A percentile compares a stretch with the other conserved stretches of the same genome.
Conservation (phyloP, 2,113 vertebrate genomes). For the Apus apus region DNA sequence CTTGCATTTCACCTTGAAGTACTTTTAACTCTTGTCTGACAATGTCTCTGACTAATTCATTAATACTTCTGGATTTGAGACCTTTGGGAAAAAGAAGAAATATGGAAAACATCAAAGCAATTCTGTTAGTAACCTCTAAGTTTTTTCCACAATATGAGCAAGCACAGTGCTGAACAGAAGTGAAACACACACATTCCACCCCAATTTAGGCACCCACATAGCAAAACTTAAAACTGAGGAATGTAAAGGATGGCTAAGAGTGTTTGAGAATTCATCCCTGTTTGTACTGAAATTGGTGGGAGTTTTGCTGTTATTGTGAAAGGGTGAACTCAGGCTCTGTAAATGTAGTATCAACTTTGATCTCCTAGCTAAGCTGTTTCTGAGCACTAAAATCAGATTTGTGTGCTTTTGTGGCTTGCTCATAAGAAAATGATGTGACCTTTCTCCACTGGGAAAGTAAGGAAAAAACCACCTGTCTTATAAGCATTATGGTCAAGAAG, state of each 20-base stretch:
- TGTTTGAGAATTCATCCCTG: neutral
- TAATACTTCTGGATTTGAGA: conserved; percentile 75
- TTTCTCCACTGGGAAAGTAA: neutral
- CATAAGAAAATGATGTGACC: neutral
- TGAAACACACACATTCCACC: neutral
- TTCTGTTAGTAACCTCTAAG: neutral
- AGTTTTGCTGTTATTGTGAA: neutral
- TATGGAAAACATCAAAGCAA: neutral
- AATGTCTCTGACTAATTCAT: conserved; percentile 68
- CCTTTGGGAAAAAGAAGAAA: conserved; percentile 52
- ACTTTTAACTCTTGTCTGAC: conserved; percentile 72
- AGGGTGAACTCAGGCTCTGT: neutral
- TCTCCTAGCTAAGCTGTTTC: neutral
- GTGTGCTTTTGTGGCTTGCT: neutral
- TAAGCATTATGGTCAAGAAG: neutral
- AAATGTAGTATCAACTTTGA: neutral
- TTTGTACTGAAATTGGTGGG: neutral
- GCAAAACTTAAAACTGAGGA: neutral
- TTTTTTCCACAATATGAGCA: neutral
- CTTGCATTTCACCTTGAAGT: conserved; percentile 72
- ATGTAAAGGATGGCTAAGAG: neutral
- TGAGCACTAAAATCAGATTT: neutral
- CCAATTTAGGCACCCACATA: neutral
- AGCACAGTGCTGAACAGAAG: neutral
- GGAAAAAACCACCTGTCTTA: neutral